Conservation (phyloP, 2,888 invertebrate species). For the Mesoligia furuncula region DNA sequence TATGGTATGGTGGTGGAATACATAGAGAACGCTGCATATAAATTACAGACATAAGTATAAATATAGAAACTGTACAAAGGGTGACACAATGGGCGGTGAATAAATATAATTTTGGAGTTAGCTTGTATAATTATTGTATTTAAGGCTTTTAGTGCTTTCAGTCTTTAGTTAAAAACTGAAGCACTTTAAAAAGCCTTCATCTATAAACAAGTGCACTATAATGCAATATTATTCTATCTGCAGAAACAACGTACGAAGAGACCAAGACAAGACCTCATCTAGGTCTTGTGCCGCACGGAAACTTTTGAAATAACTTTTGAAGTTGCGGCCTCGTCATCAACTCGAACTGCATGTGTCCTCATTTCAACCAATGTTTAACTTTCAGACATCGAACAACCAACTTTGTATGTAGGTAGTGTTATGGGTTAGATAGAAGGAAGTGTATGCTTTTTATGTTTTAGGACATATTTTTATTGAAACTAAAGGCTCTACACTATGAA, state of each 20-base stretch:
- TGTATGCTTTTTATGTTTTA: neutral
- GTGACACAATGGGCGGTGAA: too few species aligned
- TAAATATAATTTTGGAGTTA: neutral
- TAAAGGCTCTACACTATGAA: too few species aligned
- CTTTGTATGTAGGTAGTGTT: conserved; percentile 1
- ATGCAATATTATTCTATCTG: conserved; percentile 5
- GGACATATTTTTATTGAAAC: too few species aligned
- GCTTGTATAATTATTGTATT: neutral
- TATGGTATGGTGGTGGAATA: too few species aligned
- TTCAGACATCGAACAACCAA: conserved; percentile 1
- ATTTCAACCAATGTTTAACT: conserved; percentile 34
- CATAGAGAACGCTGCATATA: too few species aligned
- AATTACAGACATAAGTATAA: too few species aligned
- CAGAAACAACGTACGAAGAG: conserved; percentile 30
- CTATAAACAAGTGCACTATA: neutral
- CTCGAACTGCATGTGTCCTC: conserved; percentile 35
- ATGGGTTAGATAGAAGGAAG: too few species aligned
- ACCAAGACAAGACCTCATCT: too few species aligned
- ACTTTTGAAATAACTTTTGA: conserved; percentile 44
- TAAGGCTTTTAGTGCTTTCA: neutral
- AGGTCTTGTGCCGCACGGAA: conserved; percentile 18
- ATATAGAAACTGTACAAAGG: too few species aligned
- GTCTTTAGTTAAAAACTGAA: neutral
- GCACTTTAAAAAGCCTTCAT: neutral
- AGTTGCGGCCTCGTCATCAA: conserved; percentile 40